These are phyloP conservation scores for Batillaria attramentaria DNA, from an alignment of 1,140 invertebrate species.

Conservation along the genomic window DNA sequence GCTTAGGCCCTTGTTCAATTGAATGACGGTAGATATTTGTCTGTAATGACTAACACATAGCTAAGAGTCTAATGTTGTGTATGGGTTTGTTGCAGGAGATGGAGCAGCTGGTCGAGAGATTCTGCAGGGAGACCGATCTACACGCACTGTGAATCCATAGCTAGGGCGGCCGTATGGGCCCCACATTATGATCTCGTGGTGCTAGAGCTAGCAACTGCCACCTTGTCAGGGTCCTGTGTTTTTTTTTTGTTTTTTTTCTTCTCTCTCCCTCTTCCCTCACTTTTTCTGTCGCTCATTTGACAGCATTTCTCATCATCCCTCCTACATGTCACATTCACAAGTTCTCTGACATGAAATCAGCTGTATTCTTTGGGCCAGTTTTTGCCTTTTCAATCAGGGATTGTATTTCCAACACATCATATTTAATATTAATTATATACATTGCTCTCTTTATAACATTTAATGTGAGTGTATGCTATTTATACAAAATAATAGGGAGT, in stretches of 20 bases:
- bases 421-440: too few relatives aligned
- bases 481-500: too few relatives aligned
- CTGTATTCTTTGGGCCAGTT: constrained; percentile 10
- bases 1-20: neutral
- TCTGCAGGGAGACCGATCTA: neutral
- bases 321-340: too few relatives aligned
- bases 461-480: too few relatives aligned
- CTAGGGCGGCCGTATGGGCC: too few relatives aligned
- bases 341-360: too few relatives aligned
- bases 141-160: neutral
- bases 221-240: constrained; percentile 17
- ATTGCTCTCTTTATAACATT: too few relatives aligned
- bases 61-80: neutral
- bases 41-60: neutral
- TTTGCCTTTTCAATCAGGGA: constrained; percentile 4
- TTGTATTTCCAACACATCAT: too few relatives aligned
- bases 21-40: neutral
- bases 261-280: too few relatives aligned
- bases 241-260: neutral
- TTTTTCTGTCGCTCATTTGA: too few relatives aligned
- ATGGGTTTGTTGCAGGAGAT: constrained; percentile 24
- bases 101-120: constrained; percentile 5
- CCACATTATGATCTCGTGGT: constrained; percentile 27
- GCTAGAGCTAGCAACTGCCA: constrained; percentile 31
- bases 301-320: too few relatives aligned